Evolutionary conservation across 2,888 invertebrate genomes (phyloP).

Genomic region (Heteropelma amictum): DNA sequence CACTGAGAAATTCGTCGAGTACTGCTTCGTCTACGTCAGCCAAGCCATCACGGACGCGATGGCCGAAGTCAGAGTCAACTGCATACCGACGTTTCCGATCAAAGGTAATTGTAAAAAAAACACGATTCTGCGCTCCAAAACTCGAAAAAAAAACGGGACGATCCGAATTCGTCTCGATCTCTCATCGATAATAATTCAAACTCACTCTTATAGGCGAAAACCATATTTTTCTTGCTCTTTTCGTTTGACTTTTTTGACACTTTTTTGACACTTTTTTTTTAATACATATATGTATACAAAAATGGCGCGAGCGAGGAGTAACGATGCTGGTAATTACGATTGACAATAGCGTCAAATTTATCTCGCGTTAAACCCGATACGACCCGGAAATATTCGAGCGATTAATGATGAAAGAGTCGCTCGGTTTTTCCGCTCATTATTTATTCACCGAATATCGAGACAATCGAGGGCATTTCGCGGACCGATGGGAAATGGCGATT

Average conservation of each 20-base stretch:
- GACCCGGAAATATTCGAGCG: too few relatives aligned
- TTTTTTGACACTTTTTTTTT: not conserved
- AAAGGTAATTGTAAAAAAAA: constrained; percentile 80
- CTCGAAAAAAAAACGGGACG: too few relatives aligned
- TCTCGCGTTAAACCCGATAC: too few relatives aligned
- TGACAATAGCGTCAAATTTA: not conserved
- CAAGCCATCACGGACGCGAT: constrained; percentile 92
- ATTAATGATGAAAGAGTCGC: not conserved
- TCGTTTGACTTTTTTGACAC: not conserved
- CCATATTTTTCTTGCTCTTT: too few relatives aligned
- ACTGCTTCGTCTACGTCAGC: constrained; percentile 93
- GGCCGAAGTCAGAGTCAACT: constrained; percentile 90
- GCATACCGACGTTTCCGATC: constrained; percentile 89
- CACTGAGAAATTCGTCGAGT: constrained; percentile 90
- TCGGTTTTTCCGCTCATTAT: not conserved
- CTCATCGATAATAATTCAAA: not conserved
- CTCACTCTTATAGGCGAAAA: too few relatives aligned
- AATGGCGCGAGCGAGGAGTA: too few relatives aligned
- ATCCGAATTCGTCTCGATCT: not conserved
- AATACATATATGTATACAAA: too few relatives aligned
- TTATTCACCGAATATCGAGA: not conserved
- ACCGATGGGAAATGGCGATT: constrained; percentile 24
- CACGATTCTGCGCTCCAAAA: too few relatives aligned
- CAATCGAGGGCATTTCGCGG: not conserved
- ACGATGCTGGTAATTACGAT: too few relatives aligned